phyloP scores from a whole-genome alignment of 1,140 invertebrate genomes.

The Venturia canescens region DNA sequence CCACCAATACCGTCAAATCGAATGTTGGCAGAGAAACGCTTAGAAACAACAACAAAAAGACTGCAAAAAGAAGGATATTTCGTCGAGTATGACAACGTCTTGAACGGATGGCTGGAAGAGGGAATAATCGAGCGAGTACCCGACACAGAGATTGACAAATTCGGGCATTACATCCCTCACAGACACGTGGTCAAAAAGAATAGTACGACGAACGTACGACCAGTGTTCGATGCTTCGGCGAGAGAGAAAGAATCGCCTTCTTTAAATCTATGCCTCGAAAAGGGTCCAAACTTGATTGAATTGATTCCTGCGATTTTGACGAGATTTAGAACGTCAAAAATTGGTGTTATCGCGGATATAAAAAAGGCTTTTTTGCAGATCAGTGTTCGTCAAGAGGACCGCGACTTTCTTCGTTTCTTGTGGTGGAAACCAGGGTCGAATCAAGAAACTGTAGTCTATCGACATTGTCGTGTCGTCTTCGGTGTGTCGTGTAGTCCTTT shows the following conservation, averaged over 20 bases:
- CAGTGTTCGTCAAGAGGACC: constrained; percentile 54
- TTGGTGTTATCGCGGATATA: constrained; percentile 70
- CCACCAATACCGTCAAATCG: constrained; percentile 36
- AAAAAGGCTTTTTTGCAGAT: constrained; percentile 68
- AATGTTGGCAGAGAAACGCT: constrained; percentile 50
- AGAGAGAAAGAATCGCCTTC: constrained; percentile 54
- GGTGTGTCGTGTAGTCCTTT: constrained; percentile 67
- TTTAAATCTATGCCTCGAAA: constrained; percentile 69
- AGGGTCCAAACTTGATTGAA: constrained; percentile 66
- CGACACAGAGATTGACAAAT: constrained; percentile 39
- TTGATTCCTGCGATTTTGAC: constrained; percentile 64
- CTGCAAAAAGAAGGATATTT: constrained; percentile 48
- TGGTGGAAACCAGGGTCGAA: constrained; percentile 55
- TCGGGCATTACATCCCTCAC: constrained; percentile 64
- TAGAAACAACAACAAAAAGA: constrained; percentile 52
- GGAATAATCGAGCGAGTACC: constrained; percentile 62
- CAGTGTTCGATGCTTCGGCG: constrained; percentile 65
- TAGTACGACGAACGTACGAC: constrained; percentile 57
- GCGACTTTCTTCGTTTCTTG: constrained; percentile 61
- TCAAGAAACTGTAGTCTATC: constrained; percentile 49
- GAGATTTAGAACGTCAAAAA: constrained; percentile 60
- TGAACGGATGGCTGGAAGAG: constrained; percentile 60
- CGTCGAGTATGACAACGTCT: constrained; percentile 62
- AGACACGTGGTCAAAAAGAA: constrained; percentile 61
- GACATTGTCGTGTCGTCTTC: constrained; percentile 59